Evolutionary conservation across 2,797 vertebrate genomes (phyloP).

Genomic region (Esox masquinongy): DNA sequence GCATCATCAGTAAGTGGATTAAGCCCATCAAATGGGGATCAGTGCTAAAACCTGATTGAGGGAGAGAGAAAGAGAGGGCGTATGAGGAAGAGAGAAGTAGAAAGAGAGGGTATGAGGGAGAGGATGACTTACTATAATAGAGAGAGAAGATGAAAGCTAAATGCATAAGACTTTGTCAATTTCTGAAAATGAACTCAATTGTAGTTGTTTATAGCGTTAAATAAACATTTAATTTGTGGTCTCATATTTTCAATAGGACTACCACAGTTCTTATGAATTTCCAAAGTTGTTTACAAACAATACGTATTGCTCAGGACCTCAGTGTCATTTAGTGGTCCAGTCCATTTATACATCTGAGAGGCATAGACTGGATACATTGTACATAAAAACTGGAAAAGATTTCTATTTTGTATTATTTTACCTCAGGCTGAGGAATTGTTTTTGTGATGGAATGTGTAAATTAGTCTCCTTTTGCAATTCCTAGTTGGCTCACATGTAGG

Average conservation of each 20-base stretch:
- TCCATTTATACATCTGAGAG: neutral
- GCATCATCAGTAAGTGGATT: conserved; percentile 41
- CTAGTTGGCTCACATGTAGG: neutral
- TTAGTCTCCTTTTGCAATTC: neutral
- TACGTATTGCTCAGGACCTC: neutral
- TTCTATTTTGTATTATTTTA: neutral
- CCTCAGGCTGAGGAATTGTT: conserved; percentile 6
- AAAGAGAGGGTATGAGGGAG: neutral
- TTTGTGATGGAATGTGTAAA: neutral
- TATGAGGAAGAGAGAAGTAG: neutral
- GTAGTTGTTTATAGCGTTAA: neutral
- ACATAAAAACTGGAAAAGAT: neutral
- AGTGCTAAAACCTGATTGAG: conserved; percentile 19
- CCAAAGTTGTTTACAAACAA: neutral
- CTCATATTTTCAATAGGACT: neutral
- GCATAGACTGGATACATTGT: conserved; percentile 7
- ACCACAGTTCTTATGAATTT: no score
- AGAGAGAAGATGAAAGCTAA: neutral
- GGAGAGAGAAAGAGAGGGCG: neutral
- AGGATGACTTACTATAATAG: neutral
- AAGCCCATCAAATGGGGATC: conserved; percentile 29
- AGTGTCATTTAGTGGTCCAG: neutral
- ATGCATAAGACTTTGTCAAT: neutral
- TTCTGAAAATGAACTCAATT: neutral
- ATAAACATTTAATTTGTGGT: neutral